A percentile compares a stretch with the other conserved stretches of the same genome.
Evolutionary conservation across 2,888 invertebrate genomes (phyloP).

Genomic region (Oligia strigilis): DNA sequence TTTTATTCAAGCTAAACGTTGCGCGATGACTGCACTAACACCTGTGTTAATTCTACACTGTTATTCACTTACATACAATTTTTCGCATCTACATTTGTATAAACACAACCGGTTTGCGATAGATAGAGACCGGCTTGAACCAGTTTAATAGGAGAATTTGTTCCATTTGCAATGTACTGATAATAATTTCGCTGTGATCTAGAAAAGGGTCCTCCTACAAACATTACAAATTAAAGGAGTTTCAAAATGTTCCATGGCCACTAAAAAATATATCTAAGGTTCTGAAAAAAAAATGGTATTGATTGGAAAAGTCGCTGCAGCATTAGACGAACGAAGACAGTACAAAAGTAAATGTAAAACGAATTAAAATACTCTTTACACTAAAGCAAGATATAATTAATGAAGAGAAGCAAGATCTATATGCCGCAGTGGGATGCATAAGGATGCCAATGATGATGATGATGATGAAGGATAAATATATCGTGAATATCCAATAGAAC

Average conservation of each 20-base stretch:
- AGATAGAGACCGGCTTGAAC: conserved; percentile 13
- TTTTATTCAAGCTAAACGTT: conserved; percentile 36
- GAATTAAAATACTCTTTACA: not conserved
- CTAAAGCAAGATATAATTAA: not conserved
- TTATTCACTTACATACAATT: conserved; percentile 45
- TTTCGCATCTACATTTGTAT: conserved; percentile 49
- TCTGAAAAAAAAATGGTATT: not conserved
- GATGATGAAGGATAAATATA: not conserved
- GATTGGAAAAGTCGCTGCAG: not conserved
- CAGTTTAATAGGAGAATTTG: conserved; percentile 24
- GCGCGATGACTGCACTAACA: conserved; percentile 38
- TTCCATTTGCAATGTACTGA: conserved; percentile 20
- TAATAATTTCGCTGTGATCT: conserved; percentile 9
- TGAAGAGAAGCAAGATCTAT: not conserved
- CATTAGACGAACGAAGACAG: not conserved
- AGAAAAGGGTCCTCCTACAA: not conserved
- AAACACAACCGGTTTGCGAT: conserved; percentile 35
- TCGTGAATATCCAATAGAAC: not conserved
- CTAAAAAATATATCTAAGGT: not conserved
- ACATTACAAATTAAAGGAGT: not conserved
- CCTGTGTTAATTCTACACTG: conserved; percentile 44
- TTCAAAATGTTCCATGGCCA: not conserved
- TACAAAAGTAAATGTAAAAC: not conserved
- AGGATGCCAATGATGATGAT: not conserved
- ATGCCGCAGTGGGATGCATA: not conserved